Evolutionary conservation across 2,797 vertebrate genomes (phyloP).

Genomic region (Gallinago stenura): DNA sequence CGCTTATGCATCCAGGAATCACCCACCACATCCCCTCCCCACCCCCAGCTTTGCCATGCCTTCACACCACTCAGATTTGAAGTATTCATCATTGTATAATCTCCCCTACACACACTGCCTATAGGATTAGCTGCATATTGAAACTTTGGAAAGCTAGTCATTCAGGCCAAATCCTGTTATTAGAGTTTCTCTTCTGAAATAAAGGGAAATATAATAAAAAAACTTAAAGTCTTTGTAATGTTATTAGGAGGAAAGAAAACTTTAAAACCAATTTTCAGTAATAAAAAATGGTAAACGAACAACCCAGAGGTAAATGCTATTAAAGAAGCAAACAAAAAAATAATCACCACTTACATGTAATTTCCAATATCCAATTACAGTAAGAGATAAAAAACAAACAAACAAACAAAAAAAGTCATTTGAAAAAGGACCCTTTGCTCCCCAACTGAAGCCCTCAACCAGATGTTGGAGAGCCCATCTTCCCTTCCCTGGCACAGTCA

Average conservation of each 20-base stretch:
- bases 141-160: neutral
- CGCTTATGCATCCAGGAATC: neutral
- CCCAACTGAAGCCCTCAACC: neutral
- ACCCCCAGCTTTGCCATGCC: neutral
- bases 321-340: neutral
- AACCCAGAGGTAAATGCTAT: slow-evolving; percentile 19
- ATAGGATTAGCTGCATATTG: neutral
- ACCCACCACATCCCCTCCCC: neutral
- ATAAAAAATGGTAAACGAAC: neutral
- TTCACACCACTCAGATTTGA: neutral
- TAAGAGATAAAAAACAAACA: neutral
- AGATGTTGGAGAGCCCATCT: neutral
- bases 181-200: neutral
- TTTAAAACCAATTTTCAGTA: slow-evolving; percentile 28
- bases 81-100: neutral
- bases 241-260: slow-evolving; percentile 37
- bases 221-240: neutral
- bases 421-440: neutral
- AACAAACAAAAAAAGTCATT: neutral
- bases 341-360: neutral
- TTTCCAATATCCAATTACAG: neutral
- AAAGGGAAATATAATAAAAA: neutral
- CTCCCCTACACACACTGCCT: neutral
- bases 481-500: neutral
- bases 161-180: neutral